Evolutionary conservation across 2,113 vertebrate genomes (phyloP), one percentile per base, ranked within the genome.

Genomic region (Nettapus auritus): DNA sequence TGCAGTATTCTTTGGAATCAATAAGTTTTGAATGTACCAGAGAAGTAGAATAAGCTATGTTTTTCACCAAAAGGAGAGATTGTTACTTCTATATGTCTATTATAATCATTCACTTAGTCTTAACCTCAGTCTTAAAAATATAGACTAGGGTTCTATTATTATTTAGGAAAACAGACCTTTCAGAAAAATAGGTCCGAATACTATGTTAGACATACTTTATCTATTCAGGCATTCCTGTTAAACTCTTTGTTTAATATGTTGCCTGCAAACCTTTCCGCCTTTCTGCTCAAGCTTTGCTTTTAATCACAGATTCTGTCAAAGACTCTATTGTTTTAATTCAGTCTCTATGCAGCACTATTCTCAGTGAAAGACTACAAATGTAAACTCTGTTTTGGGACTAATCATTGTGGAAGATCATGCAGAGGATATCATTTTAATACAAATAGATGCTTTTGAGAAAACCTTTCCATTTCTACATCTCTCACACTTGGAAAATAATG

Each of bases 1-100:
- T 81, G 67, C 38, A 81, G 26, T 88, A 69, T 97, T 96, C 50
- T 76, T 97, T 97, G 95, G 75, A 97, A 93, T 96, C 76, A 95
- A 70, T 96, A 93, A 85, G 28, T 94, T 94, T 92, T 90, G 80
- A 86, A 74, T 69, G 29, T 85, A 80, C 57, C 13, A 75, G 94
- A 95, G 69, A 44, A 63, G 25, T 76, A 66, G 4, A 34, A 31
- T 44, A 94, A 62, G n/a, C 34, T 94, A 33, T 48, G 55, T 21
- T 86, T 95, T 95, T 85, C 62, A 86, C 26, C 63, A 63, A 50
- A 84, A 75, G 57, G 17, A 78, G 1, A 8, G 1, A 4, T 48
- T 88, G 16, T 94, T 90, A 86, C 85, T 92, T 69, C 92, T 20
- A 86, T 67, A 22, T 20, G 5, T 67, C 71, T 90, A 8, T 80